Base-by-base conservation (phyloP, 2,113 vertebrate species). In the Regulus satrapa region DNA sequence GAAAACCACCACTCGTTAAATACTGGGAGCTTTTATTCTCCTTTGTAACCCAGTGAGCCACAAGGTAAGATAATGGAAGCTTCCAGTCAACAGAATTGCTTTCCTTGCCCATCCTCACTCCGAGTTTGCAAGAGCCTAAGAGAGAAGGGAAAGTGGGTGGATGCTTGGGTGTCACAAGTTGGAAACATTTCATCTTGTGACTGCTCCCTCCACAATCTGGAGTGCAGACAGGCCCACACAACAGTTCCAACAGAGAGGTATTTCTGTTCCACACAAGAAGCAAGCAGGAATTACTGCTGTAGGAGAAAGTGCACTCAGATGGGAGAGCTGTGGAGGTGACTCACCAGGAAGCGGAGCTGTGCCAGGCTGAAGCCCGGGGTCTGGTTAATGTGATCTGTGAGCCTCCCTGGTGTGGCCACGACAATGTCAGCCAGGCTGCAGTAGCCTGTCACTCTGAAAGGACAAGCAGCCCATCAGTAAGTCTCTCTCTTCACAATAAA, bases 311-410 rank as follows among this genome's bases (percentile, higher is more conserved):
- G 45, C 25, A 25, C 64, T 45, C 21, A 19, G 34, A 25, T 18
- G 25, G 46, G 17, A 78, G 45, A 38, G 16, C 52, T 13, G 31
- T 15, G 62, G 31, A 98, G 95, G 86, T 97, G 77, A 93, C 98
- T 97, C 95, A 99, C 99, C 92, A 99, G 97, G 92, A 99, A 99
- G 48, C 99, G 97, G 46, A 99, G 98, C 34, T 99, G 98, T 2
- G 97, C 85, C 54, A 99, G 98, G 94, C 94, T 98, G 41, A 99
- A 99, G 14, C 98, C 98, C 0, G 98, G 93, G 11, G 98, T 99
- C 94, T 99, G 98, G 95, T 97, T 98, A 9, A 99, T 98, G 97
- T 99, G 99, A 95, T 99, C 99, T 1, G 99, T 99, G 85, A 99
- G 98, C 64, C 99, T 98, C 41, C 99, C 99, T 1, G 99, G 99